Percentiles rank a stretch among this genome's conserved stretches.
Evolutionary conservation across 2,113 vertebrate genomes (phyloP).

Genomic region (Grammomys surdaster): DNA sequence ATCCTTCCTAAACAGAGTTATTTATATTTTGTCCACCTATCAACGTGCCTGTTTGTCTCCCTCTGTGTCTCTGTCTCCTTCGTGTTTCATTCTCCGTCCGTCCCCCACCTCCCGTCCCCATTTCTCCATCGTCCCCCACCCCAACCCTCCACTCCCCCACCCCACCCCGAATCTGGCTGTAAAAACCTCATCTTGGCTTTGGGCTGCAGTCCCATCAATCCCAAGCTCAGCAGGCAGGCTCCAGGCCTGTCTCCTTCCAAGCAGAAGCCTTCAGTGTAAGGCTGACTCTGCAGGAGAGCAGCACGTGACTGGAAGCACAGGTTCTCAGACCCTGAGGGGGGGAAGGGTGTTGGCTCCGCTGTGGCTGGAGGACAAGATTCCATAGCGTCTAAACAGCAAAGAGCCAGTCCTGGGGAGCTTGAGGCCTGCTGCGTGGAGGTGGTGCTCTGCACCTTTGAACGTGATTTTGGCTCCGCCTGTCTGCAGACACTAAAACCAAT

Average conservation of each 20-base stretch:
- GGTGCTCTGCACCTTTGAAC: fast-evolving
- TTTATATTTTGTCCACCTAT: slow-evolving; percentile 22
- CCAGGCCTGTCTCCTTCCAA: slow-evolving; percentile 69
- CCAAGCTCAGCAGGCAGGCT: slow-evolving; percentile 59
- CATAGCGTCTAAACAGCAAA: neutral
- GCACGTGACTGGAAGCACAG: fast-evolving
- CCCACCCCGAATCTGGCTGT: neutral
- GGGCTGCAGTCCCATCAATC: slow-evolving; percentile 54
- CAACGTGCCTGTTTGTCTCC: neutral
- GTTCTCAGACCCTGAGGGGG: slow-evolving; percentile 6
- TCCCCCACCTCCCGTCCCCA: no score
- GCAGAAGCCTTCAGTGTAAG: neutral
- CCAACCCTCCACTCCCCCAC: fast-evolving
- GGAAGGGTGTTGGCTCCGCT: slow-evolving; percentile 1
- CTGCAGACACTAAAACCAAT: neutral
- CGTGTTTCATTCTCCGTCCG: neutral
- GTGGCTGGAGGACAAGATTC: slow-evolving; percentile 36
- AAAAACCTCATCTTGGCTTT: slow-evolving; percentile 62
- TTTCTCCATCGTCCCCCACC: no score
- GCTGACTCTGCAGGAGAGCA: slow-evolving; percentile 52
- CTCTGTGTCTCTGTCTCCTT: neutral
- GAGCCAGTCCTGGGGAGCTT: neutral
- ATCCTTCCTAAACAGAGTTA: neutral
- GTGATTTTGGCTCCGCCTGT: neutral
- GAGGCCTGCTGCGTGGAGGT: neutral